Percentiles rank a stretch among this genome's conserved stretches.
phyloP scores from a whole-genome alignment of 2,888 invertebrate species.

The Aricia artaxerxes region DNA sequence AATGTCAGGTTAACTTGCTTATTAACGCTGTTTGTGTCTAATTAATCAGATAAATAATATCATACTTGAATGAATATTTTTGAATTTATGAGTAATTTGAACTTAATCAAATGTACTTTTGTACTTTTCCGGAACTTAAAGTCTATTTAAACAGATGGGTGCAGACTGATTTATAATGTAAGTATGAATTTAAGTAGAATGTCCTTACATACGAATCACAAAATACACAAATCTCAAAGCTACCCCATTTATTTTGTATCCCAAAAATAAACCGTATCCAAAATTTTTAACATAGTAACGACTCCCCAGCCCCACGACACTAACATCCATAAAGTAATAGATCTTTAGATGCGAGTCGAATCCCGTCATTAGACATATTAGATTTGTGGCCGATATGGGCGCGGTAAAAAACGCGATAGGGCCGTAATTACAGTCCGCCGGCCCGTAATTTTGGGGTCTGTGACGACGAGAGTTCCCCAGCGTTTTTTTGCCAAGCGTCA shows the following conservation, averaged over 20 bases:
- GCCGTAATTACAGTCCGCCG: conserved; percentile 60
- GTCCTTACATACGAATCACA: neutral
- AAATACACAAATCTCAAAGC: neutral
- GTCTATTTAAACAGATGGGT: too few relatives aligned
- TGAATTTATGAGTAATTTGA: too few relatives aligned
- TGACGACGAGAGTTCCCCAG: conserved; percentile 50
- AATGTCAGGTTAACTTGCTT: neutral
- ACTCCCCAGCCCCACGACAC: conserved; percentile 46
- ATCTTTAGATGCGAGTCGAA: conserved; percentile 55
- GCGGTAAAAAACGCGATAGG: conserved; percentile 64
- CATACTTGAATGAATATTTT: too few relatives aligned
- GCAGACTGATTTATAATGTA: too few relatives aligned
- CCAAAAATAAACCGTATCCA: neutral
- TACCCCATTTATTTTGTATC: neutral
- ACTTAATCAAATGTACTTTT: too few relatives aligned
- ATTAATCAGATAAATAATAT: neutral
- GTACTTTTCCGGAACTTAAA: too few relatives aligned
- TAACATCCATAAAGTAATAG: conserved; percentile 53
- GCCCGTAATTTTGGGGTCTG: conserved; percentile 64
- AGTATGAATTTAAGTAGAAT: too few relatives aligned
- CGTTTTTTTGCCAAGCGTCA: conserved; percentile 51
- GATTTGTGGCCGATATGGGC: conserved; percentile 65
- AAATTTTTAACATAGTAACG: conserved; percentile 26
- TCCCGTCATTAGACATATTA: conserved; percentile 71
- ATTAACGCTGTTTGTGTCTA: neutral